These are phyloP conservation scores for Andinoacara biseriatus DNA, from an alignment of 2,113 vertebrate species.

Conservation along the genomic window DNA sequence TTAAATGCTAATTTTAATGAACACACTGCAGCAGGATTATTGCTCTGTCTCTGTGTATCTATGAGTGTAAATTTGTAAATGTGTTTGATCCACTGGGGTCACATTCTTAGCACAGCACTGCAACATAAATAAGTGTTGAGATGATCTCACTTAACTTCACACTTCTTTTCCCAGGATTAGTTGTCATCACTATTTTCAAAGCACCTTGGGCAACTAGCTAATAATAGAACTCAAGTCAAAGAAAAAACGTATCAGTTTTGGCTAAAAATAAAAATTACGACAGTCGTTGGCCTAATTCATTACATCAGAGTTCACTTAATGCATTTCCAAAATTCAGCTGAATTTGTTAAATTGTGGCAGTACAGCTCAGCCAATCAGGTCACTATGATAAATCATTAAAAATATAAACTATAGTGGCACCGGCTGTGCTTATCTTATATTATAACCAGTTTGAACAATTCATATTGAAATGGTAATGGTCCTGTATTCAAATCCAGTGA, in stretches of 20 bases:
- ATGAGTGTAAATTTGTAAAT: constrained; percentile 7
- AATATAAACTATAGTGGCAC: neutral
- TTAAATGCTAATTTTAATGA: constrained; percentile 2
- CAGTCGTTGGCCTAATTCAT: neutral
- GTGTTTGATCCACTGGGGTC: neutral
- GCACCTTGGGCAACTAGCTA: constrained; percentile 4
- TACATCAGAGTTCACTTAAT: neutral
- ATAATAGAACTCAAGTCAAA: constrained; percentile 22
- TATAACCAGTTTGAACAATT: neutral
- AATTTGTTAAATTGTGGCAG: neutral
- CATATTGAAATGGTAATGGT: neutral
- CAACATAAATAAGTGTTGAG: constrained; percentile 7
- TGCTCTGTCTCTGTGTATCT: neutral
- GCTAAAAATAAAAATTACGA: constrained; percentile 18
- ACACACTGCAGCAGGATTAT: neutral
- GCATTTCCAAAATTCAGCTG: neutral
- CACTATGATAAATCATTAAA: neutral
- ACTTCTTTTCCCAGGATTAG: constrained; percentile 25
- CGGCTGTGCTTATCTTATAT: neutral
- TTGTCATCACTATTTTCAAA: constrained; percentile 24
- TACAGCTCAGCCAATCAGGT: neutral
- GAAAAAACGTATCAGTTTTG: neutral
- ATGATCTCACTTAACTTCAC: constrained; percentile 22
- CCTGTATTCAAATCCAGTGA: neutral
- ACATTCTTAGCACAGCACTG: neutral